Base-by-base conservation (phyloP, 2,113 vertebrate genomes). In the Prochilodus magdalenae region DNA sequence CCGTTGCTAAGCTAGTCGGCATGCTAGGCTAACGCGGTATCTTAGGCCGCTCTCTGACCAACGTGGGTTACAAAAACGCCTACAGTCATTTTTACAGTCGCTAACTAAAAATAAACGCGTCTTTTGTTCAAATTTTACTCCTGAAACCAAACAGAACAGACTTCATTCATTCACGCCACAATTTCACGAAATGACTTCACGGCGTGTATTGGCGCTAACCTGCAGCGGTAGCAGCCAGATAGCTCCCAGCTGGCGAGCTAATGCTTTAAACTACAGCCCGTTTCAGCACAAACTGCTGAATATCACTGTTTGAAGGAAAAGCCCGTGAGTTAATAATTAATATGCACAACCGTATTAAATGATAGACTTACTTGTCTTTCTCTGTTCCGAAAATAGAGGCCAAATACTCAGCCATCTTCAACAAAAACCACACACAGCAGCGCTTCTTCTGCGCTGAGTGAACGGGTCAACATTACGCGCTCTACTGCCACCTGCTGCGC, bases 301-400 rank as follows among this genome's bases (percentile, higher is more conserved):
- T 36, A 36, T 36, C 6, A 36, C 33, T 36, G 33, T 6, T 36
- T 36, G 3, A 36, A 36, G 6, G 33, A 36, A 3, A 36, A 3
- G 33, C 33, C 33, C 3, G 33, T 36, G 33, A 36, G 33, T 4
- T 4, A 36, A 36, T n/a, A n/a, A n/a, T n/a, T 44, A 44, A 44
- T 1, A 5, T 10, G 40, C 4, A 0, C 2, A 3, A 0, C 16
- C 29, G 62, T 18, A 7, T 16, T 20, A 30, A 65, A 30, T 26
- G 0, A 66, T 2, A 73, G 78, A 96, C 96, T 95, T 91, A 98
- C 97, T 98, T 98, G 94, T 98, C 97, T 94, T 97, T 98, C 88
- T 98, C 97, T 90, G 97, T 98, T 44, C 96, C 96, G 94, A 98
- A 98, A 93, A 98, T 98, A 95, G 97, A 98, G 75, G 96, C 97